Percentiles rank a stretch among this genome's conserved stretches.
These are phyloP conservation scores for Coregonus ussuriensis DNA, from an alignment of 2,797 vertebrate species.

Conservation along the genomic window DNA sequence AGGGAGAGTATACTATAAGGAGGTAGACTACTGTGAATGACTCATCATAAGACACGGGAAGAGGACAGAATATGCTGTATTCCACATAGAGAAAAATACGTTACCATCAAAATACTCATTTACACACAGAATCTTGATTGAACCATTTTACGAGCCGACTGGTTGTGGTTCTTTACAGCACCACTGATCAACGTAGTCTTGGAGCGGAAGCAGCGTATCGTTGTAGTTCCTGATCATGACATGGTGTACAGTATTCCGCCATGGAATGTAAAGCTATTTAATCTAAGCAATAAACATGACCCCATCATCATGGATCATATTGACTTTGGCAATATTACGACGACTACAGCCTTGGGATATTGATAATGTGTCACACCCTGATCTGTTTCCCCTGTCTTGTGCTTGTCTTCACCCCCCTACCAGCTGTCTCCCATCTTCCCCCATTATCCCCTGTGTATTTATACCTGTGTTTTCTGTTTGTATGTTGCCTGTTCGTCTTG, in stretches of 20 bases:
- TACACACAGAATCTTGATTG: conserved; percentile 46
- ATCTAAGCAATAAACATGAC: conserved; percentile 35
- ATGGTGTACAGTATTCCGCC: conserved; percentile 31
- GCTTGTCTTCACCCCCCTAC: too few species aligned
- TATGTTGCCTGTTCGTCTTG: too few species aligned
- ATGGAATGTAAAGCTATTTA: conserved; percentile 38
- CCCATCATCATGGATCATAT: conserved; percentile 1
- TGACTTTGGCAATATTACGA: conserved; percentile 6
- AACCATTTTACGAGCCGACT: conserved; percentile 46
- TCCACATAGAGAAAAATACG: too few species aligned
- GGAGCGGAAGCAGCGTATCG: conserved; percentile 21
- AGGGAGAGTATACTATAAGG: too few species aligned
- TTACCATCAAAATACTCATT: too few species aligned
- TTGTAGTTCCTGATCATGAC: conserved; percentile 50
- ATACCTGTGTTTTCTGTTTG: too few species aligned
- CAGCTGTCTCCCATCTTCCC: too few species aligned
- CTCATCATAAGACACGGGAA: too few species aligned
- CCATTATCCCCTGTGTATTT: too few species aligned
- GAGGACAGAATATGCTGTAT: not conserved
- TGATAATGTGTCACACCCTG: too few species aligned
- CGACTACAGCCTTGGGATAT: not conserved
- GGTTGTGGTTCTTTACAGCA: conserved; percentile 42
- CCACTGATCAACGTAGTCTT: conserved; percentile 35
- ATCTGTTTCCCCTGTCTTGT: too few species aligned
- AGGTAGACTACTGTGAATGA: too few species aligned